Evolutionary conservation across 2,797 vertebrate genomes (phyloP).

Genomic region (Mormyrus proboscirostris): DNA sequence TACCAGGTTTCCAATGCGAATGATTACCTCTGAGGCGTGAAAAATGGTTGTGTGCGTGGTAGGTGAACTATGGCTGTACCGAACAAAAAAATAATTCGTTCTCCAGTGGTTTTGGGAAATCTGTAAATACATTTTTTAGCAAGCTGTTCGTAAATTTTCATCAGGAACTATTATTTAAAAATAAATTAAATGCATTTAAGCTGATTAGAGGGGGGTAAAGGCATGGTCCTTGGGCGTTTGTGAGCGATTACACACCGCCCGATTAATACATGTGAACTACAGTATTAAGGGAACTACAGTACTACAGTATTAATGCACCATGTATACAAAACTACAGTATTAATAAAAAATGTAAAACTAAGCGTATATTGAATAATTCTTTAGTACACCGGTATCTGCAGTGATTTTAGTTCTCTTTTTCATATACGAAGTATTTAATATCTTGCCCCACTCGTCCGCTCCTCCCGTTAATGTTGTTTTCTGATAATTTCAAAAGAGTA

Average conservation of each 20-base stretch:
- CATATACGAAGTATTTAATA: not conserved
- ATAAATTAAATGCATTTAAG: not conserved
- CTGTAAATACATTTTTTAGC: not conserved
- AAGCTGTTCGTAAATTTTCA: not conserved
- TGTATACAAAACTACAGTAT: not conserved
- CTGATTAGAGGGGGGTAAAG: not conserved
- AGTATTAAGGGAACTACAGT: not conserved
- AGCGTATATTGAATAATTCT: not conserved
- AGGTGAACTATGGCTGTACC: not conserved
- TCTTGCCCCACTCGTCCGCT: too few relatives aligned
- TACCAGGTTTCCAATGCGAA: too few relatives aligned
- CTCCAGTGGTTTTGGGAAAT: not conserved
- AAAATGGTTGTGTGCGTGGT: not conserved
- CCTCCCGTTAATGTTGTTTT: not conserved
- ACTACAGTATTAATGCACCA: not conserved
- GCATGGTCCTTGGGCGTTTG: not conserved
- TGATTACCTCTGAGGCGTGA: too few relatives aligned
- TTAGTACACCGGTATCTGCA: not conserved
- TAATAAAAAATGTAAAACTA: not conserved
- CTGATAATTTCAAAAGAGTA: not conserved
- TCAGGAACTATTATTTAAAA: not conserved
- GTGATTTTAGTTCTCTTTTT: not conserved
- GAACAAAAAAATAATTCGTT: not conserved
- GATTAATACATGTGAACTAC: not conserved
- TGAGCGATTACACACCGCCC: not conserved